Base-by-base conservation (phyloP, 2,797 vertebrate species). In the Alca torda region DNA sequence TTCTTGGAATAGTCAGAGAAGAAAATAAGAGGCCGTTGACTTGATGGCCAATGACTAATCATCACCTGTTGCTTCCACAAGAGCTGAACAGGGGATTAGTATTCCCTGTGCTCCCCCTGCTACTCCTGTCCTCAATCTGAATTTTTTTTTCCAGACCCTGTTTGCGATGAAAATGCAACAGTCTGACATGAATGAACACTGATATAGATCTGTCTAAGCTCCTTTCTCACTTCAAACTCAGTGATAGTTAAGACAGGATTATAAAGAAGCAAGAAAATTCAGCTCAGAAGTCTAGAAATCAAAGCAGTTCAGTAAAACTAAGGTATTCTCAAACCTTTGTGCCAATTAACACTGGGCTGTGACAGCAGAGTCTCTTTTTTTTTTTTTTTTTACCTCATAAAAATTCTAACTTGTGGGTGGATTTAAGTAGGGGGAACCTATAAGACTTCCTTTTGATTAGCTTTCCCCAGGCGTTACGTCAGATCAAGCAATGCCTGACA, bases 181-280 rank as follows among this genome's bases (percentile, higher is more conserved):
- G 80, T 94, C 84, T 95, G 96, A 93, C 92, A 92, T 92, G 93
- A 95, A 93, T 87, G 90, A 97, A 89, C 94, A 91, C 63, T 4
- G 65, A 94, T 92, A 95, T 10, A 94, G 82, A 94, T 95, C 93
- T 96, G 70, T 95, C 67, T 95, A 92, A 96, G 78, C 86, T 89
- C 72, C 94, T 96, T 95, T 95, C 91, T 93, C 63, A 77, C 94
- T 97, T 96, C 81, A 95, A 83, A 95, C 89, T 86, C 82, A 16
- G 84, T 83, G 87, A 88, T 95, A 89, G 94, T 94, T 97, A 92
- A 96, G 88, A 94, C 81, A 81, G 96, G 90, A 92, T 96, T 97
- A 91, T 94, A 90, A 92, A 92, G 93, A 35, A 92, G 63, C 76
- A 86, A 76, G 64, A 73, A 91, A 95, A 95, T 84, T 84, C 69